Evolutionary conservation across 2,797 vertebrate genomes (phyloP).

Genomic region (Manis crassicaudata): DNA sequence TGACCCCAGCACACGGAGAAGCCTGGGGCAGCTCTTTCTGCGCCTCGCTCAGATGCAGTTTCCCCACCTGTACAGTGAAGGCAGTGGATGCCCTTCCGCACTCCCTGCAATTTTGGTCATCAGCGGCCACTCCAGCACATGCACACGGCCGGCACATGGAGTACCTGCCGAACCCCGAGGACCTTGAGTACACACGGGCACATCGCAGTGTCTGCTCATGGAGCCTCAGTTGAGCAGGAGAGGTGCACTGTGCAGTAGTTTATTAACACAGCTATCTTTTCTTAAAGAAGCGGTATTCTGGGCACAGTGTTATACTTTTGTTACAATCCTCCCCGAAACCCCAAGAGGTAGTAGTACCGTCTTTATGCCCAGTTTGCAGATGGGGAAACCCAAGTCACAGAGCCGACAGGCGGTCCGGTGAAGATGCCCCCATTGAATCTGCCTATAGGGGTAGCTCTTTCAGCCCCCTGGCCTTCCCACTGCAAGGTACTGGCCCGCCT

Average conservation of each 20-base stretch:
- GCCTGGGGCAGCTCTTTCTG: background rate
- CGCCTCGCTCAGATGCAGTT: background rate
- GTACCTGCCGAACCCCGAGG: background rate
- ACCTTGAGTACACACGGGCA: background rate
- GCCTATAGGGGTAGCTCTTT: background rate
- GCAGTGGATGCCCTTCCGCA: background rate
- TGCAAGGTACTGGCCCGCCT: background rate
- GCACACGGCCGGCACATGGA: rapidly evolving
- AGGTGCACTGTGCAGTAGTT: background rate
- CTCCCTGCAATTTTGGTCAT: background rate
- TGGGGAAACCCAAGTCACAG: background rate
- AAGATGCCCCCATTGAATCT: background rate
- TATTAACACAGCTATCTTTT: background rate
- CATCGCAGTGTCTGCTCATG: background rate
- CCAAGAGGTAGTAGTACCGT: background rate
- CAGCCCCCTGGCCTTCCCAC: background rate
- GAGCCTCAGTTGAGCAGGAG: background rate
- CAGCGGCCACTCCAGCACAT: background rate
- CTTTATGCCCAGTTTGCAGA: background rate
- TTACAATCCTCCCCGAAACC: background rate
- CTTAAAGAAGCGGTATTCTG: background rate
- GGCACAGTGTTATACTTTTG: background rate
- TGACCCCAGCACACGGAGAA: background rate
- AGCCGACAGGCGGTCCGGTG: background rate
- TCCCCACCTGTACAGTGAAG: background rate